Evolutionary conservation across 2,113 vertebrate species (phyloP).

Genomic region (Cygnus atratus): DNA sequence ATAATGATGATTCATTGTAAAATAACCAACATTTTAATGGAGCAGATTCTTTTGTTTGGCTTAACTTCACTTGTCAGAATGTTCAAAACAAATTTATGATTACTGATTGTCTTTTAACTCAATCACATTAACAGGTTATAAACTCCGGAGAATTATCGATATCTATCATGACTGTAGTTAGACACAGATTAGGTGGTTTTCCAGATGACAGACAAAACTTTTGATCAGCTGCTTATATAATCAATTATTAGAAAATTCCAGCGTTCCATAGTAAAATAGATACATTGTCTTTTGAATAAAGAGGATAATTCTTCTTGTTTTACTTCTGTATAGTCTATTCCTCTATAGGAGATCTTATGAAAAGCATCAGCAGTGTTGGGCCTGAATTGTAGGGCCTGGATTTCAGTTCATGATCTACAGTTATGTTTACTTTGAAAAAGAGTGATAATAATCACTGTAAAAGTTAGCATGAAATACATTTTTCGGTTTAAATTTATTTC

Average conservation of each 20-base stretch:
- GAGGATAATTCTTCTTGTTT: neutral
- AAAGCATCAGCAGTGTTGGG: neutral
- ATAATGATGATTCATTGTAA: neutral
- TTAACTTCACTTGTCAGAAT: neutral
- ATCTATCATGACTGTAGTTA: accelerated
- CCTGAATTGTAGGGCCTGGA: neutral
- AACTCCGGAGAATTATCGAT: neutral
- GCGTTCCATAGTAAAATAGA: neutral
- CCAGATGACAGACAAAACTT: neutral
- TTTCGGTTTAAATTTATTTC: neutral
- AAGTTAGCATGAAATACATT: neutral
- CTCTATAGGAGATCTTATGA: neutral
- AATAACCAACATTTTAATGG: neutral
- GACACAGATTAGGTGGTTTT: neutral
- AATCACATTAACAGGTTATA: neutral
- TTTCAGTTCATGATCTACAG: neutral
- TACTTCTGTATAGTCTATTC: neutral
- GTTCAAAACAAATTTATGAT: neutral
- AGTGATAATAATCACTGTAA: neutral
- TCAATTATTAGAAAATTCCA: neutral
- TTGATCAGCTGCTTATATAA: neutral
- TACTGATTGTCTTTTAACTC: neutral
- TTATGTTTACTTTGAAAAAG: neutral
- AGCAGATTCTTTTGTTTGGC: neutral
- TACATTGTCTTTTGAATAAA: neutral